These are phyloP conservation scores for Trypoxylus dichotomus DNA, from an alignment of 1,140 invertebrate species.

Conservation along the genomic window DNA sequence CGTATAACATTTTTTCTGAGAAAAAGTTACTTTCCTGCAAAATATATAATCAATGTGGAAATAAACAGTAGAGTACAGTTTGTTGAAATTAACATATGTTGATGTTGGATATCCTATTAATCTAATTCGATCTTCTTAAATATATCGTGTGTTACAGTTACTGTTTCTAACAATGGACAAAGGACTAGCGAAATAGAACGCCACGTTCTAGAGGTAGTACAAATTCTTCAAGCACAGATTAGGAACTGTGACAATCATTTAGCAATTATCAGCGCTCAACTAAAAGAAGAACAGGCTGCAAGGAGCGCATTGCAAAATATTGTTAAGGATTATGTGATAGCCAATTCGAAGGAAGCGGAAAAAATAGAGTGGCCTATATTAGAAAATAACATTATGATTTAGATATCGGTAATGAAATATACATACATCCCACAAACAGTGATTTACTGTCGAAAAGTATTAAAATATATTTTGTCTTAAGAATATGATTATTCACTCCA, in stretches of 20 bases:
- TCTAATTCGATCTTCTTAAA: not conserved
- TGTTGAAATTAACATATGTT: slow-evolving; percentile 2
- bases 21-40: too few species aligned
- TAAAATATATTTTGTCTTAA: not conserved
- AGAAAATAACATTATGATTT: slow-evolving; percentile 43
- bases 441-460: not conserved
- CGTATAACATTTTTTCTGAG: too few species aligned
- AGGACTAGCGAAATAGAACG: slow-evolving; percentile 35
- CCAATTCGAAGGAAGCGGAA: slow-evolving; percentile 44
- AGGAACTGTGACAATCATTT: slow-evolving; percentile 49
- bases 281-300: slow-evolving; percentile 49
- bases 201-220: slow-evolving; percentile 39
- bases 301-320: slow-evolving; percentile 49
- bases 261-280: slow-evolving; percentile 42
- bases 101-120: not conserved
- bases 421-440: not conserved
- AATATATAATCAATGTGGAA: not conserved
- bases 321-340: slow-evolving; percentile 45
- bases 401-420: not conserved
- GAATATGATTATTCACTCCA: not conserved
- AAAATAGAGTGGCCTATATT: slow-evolving; percentile 47
- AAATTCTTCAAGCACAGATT: slow-evolving; percentile 46
- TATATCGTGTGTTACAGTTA: slow-evolving; percentile 25
- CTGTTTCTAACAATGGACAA: slow-evolving; percentile 14
- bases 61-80: not conserved